Base-by-base conservation (phyloP, 2,113 vertebrate species). In the Tetrax tetrax region DNA sequence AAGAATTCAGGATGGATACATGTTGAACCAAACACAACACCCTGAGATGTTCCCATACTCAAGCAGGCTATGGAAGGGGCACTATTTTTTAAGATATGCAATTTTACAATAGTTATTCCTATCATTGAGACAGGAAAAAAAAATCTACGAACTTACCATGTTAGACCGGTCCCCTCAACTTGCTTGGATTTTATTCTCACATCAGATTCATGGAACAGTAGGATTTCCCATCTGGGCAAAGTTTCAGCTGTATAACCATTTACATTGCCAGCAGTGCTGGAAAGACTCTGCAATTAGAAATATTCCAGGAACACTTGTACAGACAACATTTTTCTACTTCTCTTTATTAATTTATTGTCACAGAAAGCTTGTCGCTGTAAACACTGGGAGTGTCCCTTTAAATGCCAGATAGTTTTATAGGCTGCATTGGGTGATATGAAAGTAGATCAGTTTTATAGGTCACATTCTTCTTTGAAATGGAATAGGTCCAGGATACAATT, bases 381-480 rank as follows among this genome's bases (percentile, higher is more conserved):
- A 92, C 74, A 91, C 18, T 16, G 7, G 5, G 33, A 81, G 47
- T 37, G 22, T 79, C 57, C 31, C 76, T 95, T 91, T 94, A 85
- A 90, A 91, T 78, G 41, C 24, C 64, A 31, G 24, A 8, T 38
- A 51, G 35, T 50, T 89, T 92, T 74, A 68, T 15, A 53, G 76
- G 37, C 43, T 72, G 23, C 22, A 65, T 8, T 77, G 82, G 82
- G 72, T 56, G 72, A 76, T 45, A 63, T 29, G 54, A 87, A 96
- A 97, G 57, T 91, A 53, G 93, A 87, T 41, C 80, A 77, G 38
- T 53, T 95, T 96, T 96, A 90, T 90, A 96, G 92, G 80, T 95
- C 87, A 94, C 28, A 21, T 38, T 90, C 78, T 93, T 89, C 50
- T 83, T 87, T 88, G 29, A 84, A 95, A 93, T 57, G 41, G 68